Base-by-base conservation (phyloP, 2,888 invertebrate species). In the Helicoverpa assulta region DNA sequence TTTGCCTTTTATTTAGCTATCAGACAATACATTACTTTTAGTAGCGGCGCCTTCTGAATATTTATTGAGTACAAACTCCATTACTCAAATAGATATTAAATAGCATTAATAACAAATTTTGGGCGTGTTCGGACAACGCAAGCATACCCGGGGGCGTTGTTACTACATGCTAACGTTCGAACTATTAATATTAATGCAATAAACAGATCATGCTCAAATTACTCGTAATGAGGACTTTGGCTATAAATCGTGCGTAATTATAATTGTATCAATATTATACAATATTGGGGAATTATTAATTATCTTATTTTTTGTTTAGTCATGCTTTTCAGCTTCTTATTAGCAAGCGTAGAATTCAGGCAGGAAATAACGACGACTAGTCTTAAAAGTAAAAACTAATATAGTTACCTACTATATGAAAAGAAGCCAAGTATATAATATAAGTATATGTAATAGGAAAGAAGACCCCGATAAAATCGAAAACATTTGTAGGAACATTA, bases 101-200 rank as follows among this genome's bases (percentile, higher is more conserved):
- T 54, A 70, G 66, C 21, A 69, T 69, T 74, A 67, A 67, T 59
- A 57, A 78, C 62, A 54, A 68, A 55, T 55, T 73, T 63, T 60
- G 70, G 68, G 65, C 64, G 73, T 67, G 65, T 52, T 37, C 40
- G 18, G 51, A 56, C 40, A 55, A 12, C 52, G 53, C 16, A 21
- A 75, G 40, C 43, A 29, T 18, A 7, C 54, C 82, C 52, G 2
- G 54, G 16, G 67, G 80, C 70, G 16, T 40, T 63, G 62, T 87
- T 87, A 69, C 86, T 52, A 78, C 79, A 86, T 61, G 56, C 67
- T 84, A 80, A 81, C 78, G 80, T 79, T 70, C 68, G 61, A 82
- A 81, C 85, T 75, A 86, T 83, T 83, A 81, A 82, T 81, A 82
- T 81, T 83, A 80, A 73, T 68, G 85, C 73, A 78, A 78, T 81